These are phyloP conservation scores for Tupaia tana DNA, from an alignment of 2,113 vertebrate species.

Conservation along the genomic window DNA sequence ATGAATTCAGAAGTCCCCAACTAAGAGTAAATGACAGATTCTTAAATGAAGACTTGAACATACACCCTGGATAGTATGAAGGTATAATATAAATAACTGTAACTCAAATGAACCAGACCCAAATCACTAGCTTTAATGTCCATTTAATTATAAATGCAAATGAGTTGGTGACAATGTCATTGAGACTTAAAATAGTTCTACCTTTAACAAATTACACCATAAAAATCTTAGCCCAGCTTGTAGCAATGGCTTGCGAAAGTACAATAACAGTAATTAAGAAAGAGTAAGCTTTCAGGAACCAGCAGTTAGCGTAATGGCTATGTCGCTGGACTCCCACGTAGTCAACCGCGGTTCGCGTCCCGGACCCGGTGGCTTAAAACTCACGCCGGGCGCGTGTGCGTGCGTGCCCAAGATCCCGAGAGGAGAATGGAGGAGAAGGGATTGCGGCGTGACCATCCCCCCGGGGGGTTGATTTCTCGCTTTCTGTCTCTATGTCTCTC, in stretches of 20 bases:
- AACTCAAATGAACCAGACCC: conserved; percentile 1
- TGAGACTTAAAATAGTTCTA: not conserved
- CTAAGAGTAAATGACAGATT: not conserved
- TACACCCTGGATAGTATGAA: not conserved
- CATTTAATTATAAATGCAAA: conserved; percentile 39
- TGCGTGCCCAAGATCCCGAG: too few relatives aligned
- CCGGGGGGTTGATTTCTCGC: too few relatives aligned
- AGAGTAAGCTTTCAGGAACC: not conserved
- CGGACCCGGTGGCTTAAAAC: too few relatives aligned
- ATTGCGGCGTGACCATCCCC: too few relatives aligned
- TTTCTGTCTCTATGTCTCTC: too few relatives aligned
- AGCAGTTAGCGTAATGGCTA: too few relatives aligned
- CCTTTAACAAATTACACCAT: not conserved
- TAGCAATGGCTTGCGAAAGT: conserved; percentile 25
- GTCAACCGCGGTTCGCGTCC: too few relatives aligned
- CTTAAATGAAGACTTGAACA: conserved; percentile 31
- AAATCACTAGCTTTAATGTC: conserved; percentile 21
- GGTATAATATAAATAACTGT: not conserved
- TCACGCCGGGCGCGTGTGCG: too few relatives aligned
- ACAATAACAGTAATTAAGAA: not conserved
- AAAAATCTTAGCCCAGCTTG: conserved; percentile 14
- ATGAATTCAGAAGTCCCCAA: not conserved
- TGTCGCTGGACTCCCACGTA: too few relatives aligned
- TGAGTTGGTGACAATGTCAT: not conserved
- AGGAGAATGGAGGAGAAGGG: too few relatives aligned